Evolutionary conservation across 2,888 invertebrate genomes (phyloP), one percentile per base, ranked within the genome.

Genomic region (Calliphora vomitoria): DNA sequence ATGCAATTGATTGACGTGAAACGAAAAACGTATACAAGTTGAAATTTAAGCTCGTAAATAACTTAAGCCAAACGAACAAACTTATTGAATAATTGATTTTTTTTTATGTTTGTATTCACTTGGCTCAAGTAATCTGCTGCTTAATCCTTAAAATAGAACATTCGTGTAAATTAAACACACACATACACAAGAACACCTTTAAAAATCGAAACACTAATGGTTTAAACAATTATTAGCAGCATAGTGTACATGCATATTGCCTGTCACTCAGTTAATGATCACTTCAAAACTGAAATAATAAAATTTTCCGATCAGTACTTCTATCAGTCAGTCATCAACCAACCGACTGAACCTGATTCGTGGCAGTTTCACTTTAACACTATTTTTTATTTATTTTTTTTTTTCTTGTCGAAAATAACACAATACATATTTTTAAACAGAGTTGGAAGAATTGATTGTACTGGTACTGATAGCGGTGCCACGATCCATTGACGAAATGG

Each of bases 61-160:
- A 93, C 93, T 94, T 93, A 93, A 93, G 94, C 93, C 93, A 94
- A 93, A 94, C 93, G 93, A 93, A 93, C 94, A 93, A 92, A 93
- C 94, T 93, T 91, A 90, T 91, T 91, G 85, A 90, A 90, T 31
- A 38, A 88, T 84, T 80, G 74, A 82, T 69, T 71, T 89, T 1
- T n/a, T 25, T 87, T 89, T 92, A 92, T 92, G 93, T 93, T 93
- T 93, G 90, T 90, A 93, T 93, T 92, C 93, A 92, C 91, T 91
- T 93, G 93, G 93, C 93, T 93, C 92, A 93, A 94, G 93, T 91
- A 92, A 93, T 93, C 93, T 91, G 92, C 93, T 91, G 91, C 91
- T 92, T 90, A 89, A 88, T 84, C 62, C 74, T 60, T 69, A 66
- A 15, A 25, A 74, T 69, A 25, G 13, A 66, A 60, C 60, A 75